A percentile compares a stretch with the other conserved stretches of the same genome.
Conservation (phyloP, 1,140 invertebrate genomes). For the honey bee (Apis mellifera) region Amel_HAv3.1 CM009931.2:20922001-20922500, state of each 20-base stretch:
- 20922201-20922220: slow-evolving; percentile 65
- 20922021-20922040: background rate
- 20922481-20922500: background rate
- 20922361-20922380: slow-evolving; percentile 37
- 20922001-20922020: slow-evolving; percentile 15
- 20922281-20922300: slow-evolving; percentile 49
- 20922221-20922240: slow-evolving; percentile 31
- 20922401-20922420: background rate
- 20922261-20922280: slow-evolving; percentile 30
- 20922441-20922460: background rate
- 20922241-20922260: background rate
- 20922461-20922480: background rate
- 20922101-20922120: slow-evolving; percentile 45
- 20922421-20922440: background rate
- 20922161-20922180: slow-evolving; percentile 58
- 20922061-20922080: slow-evolving; percentile 35
- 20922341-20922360: slow-evolving; percentile 63
- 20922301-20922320: slow-evolving; percentile 60
- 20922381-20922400: background rate
- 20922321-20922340: slow-evolving; percentile 64
- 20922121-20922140: slow-evolving; percentile 55
- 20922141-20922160: slow-evolving; percentile 65
- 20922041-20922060: background rate
- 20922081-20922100: slow-evolving; percentile 41
- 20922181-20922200: slow-evolving; percentile 11